Percentiles rank a stretch among this genome's conserved stretches.
These are phyloP conservation scores for Drosophila seclusa DNA, from an alignment of 2,888 invertebrate genomes.

Conservation along the genomic window DNA sequence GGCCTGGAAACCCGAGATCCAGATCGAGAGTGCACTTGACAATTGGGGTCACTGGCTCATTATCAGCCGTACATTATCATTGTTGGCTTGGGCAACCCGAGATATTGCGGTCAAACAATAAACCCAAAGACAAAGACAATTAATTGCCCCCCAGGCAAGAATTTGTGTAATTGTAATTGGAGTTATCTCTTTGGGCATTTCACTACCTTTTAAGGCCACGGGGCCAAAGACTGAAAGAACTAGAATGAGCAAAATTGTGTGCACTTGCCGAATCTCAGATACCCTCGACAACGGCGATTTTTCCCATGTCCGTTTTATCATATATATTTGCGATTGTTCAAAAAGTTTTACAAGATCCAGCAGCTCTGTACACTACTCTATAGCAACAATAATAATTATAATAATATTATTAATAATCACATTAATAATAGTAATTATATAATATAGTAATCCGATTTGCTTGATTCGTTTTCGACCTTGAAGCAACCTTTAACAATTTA, in stretches of 20 bases:
- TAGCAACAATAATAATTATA: not conserved
- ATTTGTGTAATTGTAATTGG: slow-evolving; percentile 31
- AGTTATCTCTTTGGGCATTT: slow-evolving; percentile 17
- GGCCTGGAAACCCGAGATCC: slow-evolving; percentile 5
- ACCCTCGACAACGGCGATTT: not conserved
- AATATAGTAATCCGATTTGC: not conserved
- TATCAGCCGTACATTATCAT: slow-evolving; percentile 27
- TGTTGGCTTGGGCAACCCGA: slow-evolving; percentile 10
- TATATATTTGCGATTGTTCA: not conserved
- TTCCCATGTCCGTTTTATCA: too few species aligned
- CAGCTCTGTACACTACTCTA: too few species aligned
- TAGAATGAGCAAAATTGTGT: not conserved
- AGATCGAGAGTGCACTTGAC: slow-evolving; percentile 4
- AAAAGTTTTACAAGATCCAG: too few species aligned
- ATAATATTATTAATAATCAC: not conserved
- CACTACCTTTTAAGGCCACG: slow-evolving; percentile 23
- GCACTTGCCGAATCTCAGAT: not conserved
- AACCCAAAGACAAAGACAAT: slow-evolving; percentile 20
- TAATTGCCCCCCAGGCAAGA: slow-evolving; percentile 9
- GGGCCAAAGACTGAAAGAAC: not conserved
- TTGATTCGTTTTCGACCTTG: not conserved
- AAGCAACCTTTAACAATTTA: not conserved
- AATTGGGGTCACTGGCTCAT: slow-evolving; percentile 40
- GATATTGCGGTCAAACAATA: slow-evolving; percentile 25
- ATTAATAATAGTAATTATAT: not conserved